phyloP scores from a whole-genome alignment of 1,140 invertebrate genomes.

The Latrodectus geometricus region DNA sequence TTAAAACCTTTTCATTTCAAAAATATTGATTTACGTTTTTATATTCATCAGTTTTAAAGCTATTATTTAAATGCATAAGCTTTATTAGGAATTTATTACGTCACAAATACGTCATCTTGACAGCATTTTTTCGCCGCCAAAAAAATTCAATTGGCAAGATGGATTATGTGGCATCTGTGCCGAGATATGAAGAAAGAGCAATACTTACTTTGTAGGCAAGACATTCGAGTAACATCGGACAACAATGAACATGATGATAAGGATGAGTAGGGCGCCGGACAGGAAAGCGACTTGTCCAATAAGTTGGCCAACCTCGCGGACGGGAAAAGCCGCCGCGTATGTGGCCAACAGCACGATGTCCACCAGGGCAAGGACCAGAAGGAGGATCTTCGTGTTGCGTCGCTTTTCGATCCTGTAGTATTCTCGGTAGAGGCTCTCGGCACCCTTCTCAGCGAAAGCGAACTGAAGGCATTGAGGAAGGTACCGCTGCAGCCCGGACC shows the following conservation, averaged over 20 bases:
- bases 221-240: constrained; percentile 18
- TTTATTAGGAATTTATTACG: too few species aligned
- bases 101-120: too few species aligned
- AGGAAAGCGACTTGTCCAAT: constrained; percentile 23
- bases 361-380: constrained; percentile 63
- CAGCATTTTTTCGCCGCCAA: too few species aligned
- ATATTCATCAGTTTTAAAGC: too few species aligned
- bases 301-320: not conserved
- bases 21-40: too few species aligned
- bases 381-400: constrained; percentile 62
- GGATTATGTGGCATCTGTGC: too few species aligned
- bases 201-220: constrained; percentile 32
- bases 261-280: constrained; percentile 19
- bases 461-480: constrained; percentile 65
- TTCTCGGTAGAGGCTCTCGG: constrained; percentile 65
- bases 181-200: too few species aligned
- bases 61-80: too few species aligned
- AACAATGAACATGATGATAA: constrained; percentile 21
- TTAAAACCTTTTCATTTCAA: too few species aligned
- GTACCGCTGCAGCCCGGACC: constrained; percentile 64
- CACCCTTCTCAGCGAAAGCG: constrained; percentile 65
- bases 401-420: constrained; percentile 66
- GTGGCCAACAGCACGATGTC: constrained; percentile 58
- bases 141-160: too few species aligned
- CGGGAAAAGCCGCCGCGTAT: constrained; percentile 20